phyloP scores from a whole-genome alignment of 2,797 vertebrate genomes.

The Hypotaenidia okinawae region DNA sequence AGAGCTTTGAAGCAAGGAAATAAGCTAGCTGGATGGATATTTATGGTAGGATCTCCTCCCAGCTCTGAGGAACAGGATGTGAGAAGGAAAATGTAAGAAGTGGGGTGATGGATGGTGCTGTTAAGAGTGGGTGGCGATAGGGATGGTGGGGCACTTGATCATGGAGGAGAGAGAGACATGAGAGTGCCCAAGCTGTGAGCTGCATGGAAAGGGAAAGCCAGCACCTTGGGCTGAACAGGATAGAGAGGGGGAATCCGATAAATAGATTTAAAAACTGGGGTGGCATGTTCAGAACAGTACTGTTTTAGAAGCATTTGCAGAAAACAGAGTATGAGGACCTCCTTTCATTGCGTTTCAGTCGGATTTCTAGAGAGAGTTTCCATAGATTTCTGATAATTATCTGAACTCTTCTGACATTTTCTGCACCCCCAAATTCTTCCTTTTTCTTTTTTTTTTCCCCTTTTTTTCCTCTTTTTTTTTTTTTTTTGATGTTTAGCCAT shows the following conservation, averaged over 20 bases:
- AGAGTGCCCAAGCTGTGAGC: neutral
- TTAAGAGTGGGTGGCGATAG: neutral
- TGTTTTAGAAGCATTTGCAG: neutral
- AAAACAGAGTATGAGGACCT: neutral
- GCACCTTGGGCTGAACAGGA: neutral
- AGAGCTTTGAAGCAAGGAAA: constrained; percentile 42
- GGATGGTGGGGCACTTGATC: neutral
- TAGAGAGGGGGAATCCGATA: neutral
- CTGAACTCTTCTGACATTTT: neutral
- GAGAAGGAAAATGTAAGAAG: neutral
- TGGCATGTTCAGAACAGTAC: neutral
- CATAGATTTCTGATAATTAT: constrained; percentile 6
- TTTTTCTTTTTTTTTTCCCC: fast-evolving
- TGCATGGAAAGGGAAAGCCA: neutral
- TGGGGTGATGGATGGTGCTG: neutral
- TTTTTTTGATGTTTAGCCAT: neutral
- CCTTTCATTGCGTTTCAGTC: neutral
- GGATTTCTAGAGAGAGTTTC: neutral
- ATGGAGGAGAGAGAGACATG: fast-evolving
- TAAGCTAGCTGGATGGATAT: neutral
- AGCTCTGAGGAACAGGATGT: neutral
- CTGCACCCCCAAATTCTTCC: neutral
- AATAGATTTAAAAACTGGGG: neutral
- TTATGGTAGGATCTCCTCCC: neutral
- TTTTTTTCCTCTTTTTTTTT: neutral